These are phyloP conservation scores for Brienomyrus brachyistius DNA, from an alignment of 2,113 vertebrate genomes.

Conservation along the genomic window DNA sequence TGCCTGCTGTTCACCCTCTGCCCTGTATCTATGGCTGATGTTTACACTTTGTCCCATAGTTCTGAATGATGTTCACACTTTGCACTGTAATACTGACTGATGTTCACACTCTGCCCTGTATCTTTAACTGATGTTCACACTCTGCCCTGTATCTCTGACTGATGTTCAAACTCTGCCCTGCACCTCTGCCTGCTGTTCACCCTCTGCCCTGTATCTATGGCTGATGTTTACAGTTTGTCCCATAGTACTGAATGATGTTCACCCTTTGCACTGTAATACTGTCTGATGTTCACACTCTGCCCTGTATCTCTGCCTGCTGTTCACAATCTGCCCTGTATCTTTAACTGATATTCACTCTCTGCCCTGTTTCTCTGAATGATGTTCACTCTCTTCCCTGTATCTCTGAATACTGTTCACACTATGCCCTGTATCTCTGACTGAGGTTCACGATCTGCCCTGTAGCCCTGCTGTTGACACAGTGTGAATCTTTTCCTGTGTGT, in stretches of 20 bases:
- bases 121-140: too few relatives aligned
- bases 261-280: too few relatives aligned
- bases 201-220: background rate
- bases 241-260: background rate
- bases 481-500: background rate
- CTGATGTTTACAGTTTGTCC: background rate
- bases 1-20: background rate
- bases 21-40: background rate
- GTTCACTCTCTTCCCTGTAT: background rate
- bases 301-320: background rate
- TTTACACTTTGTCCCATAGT: background rate
- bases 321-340: background rate
- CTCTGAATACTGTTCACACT: background rate
- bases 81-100: too few relatives aligned
- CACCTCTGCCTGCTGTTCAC: too few relatives aligned
- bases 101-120: too few relatives aligned
- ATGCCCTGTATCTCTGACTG: background rate
- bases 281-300: background rate
- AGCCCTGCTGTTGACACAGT: background rate
- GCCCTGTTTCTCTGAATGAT: background rate
- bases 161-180: too few relatives aligned
- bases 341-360: too few relatives aligned
- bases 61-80: background rate
- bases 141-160: background rate
- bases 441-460: background rate